A percentile compares a stretch with the other conserved stretches of the same genome.
These are phyloP conservation scores for Yoshiicerus persimilis DNA, from an alignment of 1,140 invertebrate species.

Conservation along the genomic window DNA sequence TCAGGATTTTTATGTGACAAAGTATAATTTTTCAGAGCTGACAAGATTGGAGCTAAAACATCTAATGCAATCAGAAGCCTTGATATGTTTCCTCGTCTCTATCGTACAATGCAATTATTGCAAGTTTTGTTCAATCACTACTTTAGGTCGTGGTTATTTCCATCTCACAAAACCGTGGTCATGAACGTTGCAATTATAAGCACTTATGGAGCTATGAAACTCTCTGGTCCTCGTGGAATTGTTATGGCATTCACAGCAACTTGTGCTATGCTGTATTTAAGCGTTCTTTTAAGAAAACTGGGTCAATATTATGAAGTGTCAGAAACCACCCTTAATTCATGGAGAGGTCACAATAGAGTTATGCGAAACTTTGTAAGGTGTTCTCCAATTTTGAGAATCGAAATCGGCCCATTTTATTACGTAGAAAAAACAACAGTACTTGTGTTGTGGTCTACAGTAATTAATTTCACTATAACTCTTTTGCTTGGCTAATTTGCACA, in stretches of 20 bases:
- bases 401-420: neutral
- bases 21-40: too few relatives aligned
- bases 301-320: constrained; percentile 2
- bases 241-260: constrained; percentile 8
- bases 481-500: neutral
- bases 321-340: neutral
- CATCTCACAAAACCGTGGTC: neutral
- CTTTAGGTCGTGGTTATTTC: neutral
- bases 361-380: neutral
- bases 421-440: constrained; percentile 6
- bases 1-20: too few relatives aligned
- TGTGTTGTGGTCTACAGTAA: neutral
- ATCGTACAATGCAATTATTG: neutral
- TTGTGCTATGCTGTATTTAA: neutral
- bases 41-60: neutral
- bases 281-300: neutral
- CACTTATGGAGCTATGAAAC: constrained; percentile 15
- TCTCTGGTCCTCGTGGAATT: neutral
- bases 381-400: neutral
- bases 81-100: neutral
- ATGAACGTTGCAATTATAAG: neutral
- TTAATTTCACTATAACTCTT: neutral
- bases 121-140: neutral
- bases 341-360: neutral
- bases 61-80: neutral